A percentile compares a stretch with the other conserved stretches of the same genome.
Evolutionary conservation across 2,113 vertebrate species (phyloP).

Genomic region (Oncorhynchus mykiss): DNA sequence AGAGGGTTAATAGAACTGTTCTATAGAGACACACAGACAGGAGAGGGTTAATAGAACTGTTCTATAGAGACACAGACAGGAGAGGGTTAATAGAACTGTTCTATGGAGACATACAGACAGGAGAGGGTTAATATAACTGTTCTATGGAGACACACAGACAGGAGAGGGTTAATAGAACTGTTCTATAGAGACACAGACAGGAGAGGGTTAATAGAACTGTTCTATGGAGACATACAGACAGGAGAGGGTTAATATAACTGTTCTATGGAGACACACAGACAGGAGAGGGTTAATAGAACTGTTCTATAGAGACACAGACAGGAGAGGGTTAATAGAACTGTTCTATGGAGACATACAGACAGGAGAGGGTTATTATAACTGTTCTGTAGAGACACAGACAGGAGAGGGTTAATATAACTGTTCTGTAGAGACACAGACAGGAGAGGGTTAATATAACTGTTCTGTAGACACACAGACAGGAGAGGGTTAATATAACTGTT

Average conservation of each 20-base stretch:
- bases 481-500: not conserved
- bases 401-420: constrained; percentile 66
- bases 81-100: constrained; percentile 71
- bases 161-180: not conserved
- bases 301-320: too few species aligned
- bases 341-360: constrained; percentile 69
- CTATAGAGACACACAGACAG: constrained; percentile 9
- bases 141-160: constrained; percentile 11
- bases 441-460: not conserved
- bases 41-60: not conserved
- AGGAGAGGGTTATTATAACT: not conserved
- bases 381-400: too few species aligned
- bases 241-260: not conserved
- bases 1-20: not conserved
- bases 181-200: too few species aligned
- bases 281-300: not conserved
- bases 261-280: not conserved
- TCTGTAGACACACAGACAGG: not conserved
- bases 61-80: too few species aligned
- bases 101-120: constrained; percentile 62
- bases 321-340: constrained; percentile 66
- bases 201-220: constrained; percentile 66
- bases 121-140: not conserved
- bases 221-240: constrained; percentile 69
- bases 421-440: constrained; percentile 69